Conservation (phyloP, 1,140 invertebrate species). For the Gryllus bimaculatus region DNA sequence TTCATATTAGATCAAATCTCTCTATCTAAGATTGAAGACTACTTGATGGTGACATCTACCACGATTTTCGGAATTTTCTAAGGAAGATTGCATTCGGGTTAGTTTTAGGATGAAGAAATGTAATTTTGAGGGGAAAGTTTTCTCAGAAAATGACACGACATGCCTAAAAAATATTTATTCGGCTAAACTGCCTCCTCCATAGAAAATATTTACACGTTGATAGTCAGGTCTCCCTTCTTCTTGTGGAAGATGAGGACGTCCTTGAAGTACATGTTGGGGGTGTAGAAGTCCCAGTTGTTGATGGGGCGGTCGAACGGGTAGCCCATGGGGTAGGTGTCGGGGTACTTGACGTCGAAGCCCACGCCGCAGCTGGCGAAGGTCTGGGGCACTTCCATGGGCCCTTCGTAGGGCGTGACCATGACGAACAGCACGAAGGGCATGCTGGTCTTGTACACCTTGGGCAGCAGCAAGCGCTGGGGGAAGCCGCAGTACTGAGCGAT, state of each 20-base stretch:
- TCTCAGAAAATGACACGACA: no score
- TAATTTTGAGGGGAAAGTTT: no score
- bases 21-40: no score
- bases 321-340: slow-evolving; percentile 49
- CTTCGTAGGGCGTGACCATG: slow-evolving; percentile 34
- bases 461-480: slow-evolving; percentile 54
- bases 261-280: slow-evolving; percentile 20
- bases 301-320: slow-evolving; percentile 55
- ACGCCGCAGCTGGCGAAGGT: slow-evolving; percentile 27
- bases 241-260: slow-evolving; percentile 24
- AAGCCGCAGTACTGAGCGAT: slow-evolving; percentile 38
- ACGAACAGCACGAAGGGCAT: slow-evolving; percentile 49
- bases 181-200: no score
- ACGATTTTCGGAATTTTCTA: no score
- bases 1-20: no score
- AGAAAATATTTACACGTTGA: background rate
- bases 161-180: no score
- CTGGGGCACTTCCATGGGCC: slow-evolving; percentile 27
- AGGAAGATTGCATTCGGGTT: no score
- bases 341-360: slow-evolving; percentile 21
- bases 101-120: no score
- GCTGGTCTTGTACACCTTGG: slow-evolving; percentile 54
- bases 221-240: slow-evolving; percentile 16
- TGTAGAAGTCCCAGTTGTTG: slow-evolving; percentile 10
- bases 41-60: no score